Conservation (phyloP, 2,113 vertebrate genomes). For the Ariopsis seemanni region DNA sequence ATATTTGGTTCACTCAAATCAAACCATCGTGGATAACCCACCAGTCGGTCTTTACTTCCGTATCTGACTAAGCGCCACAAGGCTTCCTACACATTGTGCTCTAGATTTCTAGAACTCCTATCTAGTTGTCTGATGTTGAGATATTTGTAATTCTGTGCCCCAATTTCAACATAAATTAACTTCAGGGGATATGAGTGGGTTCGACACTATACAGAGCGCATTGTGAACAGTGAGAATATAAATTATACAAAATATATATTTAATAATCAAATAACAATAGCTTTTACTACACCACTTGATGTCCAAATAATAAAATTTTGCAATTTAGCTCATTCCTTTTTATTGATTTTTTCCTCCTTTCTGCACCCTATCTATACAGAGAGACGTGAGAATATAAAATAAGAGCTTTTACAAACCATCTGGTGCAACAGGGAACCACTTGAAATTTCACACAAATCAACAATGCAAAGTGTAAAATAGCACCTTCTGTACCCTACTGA, state of each 20-base stretch:
- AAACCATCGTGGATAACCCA: neutral
- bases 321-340: neutral
- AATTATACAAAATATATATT: too few relatives aligned
- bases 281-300: neutral
- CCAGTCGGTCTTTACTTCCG: neutral
- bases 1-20: neutral
- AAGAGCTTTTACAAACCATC: neutral
- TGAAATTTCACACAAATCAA: neutral
- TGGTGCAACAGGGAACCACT: neutral
- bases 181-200: neutral
- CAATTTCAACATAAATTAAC: neutral
- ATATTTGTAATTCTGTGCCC: neutral
- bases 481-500: neutral
- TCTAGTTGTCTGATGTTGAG: neutral
- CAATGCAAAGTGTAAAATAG: neutral
- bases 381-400: neutral
- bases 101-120: neutral
- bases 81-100: neutral
- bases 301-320: neutral
- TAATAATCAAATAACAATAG: neutral
- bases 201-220: neutral
- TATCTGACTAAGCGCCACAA: neutral
- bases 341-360: neutral
- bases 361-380: neutral
- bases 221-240: neutral